These are phyloP conservation scores for Cossypha dichroa DNA, from an alignment of 2,797 vertebrate genomes.

Conservation along the genomic window DNA sequence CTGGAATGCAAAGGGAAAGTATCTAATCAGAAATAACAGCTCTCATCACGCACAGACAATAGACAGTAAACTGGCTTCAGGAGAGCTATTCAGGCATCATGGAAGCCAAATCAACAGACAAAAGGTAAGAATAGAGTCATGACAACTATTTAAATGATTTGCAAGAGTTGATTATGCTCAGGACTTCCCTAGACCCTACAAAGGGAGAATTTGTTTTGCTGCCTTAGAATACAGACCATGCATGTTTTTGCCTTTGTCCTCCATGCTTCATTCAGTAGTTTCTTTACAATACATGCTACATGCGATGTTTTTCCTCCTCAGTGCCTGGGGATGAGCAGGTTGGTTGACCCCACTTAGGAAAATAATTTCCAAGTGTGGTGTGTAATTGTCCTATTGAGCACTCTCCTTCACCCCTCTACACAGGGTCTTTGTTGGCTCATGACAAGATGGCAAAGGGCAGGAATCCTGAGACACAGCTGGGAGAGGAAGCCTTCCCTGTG, in stretches of 20 bases:
- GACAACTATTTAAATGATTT: background rate
- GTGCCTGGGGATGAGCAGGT: background rate
- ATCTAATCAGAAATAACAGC: constrained; percentile 3
- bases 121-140: background rate
- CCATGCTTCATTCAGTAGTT: background rate
- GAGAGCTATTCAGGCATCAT: background rate
- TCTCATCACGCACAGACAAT: constrained; percentile 17
- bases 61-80: constrained; percentile 15
- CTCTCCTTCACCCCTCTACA: background rate
- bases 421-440: background rate
- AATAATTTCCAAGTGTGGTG: background rate
- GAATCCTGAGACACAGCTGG: fast-evolving
- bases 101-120: constrained; percentile 2
- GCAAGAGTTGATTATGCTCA: background rate
- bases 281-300: background rate
- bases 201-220: background rate
- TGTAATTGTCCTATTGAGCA: background rate
- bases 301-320: background rate
- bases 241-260: background rate
- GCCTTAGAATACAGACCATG: background rate
- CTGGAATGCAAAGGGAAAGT: background rate
- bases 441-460: background rate
- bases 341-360: background rate
- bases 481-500: background rate
- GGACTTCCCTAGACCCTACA: background rate